phyloP scores from a whole-genome alignment of 1,140 invertebrate genomes.

The Hyphantria cunea region DNA sequence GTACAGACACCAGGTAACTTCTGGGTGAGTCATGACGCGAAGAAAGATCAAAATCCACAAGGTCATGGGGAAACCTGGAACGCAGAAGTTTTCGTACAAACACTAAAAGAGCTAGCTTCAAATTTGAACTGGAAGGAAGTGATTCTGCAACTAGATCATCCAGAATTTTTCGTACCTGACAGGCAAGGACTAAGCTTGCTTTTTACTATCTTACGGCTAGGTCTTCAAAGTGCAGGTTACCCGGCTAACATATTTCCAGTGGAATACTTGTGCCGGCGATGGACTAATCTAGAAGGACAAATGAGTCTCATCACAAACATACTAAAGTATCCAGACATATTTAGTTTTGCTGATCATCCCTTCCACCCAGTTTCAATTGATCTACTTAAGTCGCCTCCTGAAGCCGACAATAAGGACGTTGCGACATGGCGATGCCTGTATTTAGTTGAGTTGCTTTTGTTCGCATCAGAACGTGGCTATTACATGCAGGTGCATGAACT shows the following conservation, averaged over 20 bases:
- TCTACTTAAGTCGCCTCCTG: slow-evolving; percentile 95
- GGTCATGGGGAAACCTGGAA: slow-evolving; percentile 88
- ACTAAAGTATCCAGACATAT: slow-evolving; percentile 95
- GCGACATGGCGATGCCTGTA: slow-evolving; percentile 95
- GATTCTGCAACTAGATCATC: slow-evolving; percentile 93
- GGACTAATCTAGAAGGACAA: slow-evolving; percentile 97
- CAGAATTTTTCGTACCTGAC: slow-evolving; percentile 94
- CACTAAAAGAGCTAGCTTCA: slow-evolving; percentile 93
- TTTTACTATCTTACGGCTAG: slow-evolving; percentile 90
- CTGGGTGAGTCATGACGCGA: slow-evolving; percentile 81
- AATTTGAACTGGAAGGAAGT: slow-evolving; percentile 96
- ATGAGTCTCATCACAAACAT: slow-evolving; percentile 93
- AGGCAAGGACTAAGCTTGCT: slow-evolving; percentile 91
- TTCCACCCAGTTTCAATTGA: slow-evolving; percentile 93
- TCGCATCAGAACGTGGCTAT: slow-evolving; percentile 93
- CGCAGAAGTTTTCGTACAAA: slow-evolving; percentile 95
- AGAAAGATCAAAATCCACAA: slow-evolving; percentile 76
- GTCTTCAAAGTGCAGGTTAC: slow-evolving; percentile 88
- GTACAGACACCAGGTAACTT: slow-evolving; percentile 85
- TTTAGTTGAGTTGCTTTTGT: slow-evolving; percentile 93
- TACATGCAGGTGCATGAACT: slow-evolving; percentile 92
- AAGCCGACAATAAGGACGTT: slow-evolving; percentile 95
- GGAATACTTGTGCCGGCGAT: slow-evolving; percentile 93
- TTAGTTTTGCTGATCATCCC: slow-evolving; percentile 96
- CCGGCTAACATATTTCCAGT: slow-evolving; percentile 91